phyloP scores from a whole-genome alignment of 2,888 invertebrate genomes.

The Agrotis ipsilon region DNA sequence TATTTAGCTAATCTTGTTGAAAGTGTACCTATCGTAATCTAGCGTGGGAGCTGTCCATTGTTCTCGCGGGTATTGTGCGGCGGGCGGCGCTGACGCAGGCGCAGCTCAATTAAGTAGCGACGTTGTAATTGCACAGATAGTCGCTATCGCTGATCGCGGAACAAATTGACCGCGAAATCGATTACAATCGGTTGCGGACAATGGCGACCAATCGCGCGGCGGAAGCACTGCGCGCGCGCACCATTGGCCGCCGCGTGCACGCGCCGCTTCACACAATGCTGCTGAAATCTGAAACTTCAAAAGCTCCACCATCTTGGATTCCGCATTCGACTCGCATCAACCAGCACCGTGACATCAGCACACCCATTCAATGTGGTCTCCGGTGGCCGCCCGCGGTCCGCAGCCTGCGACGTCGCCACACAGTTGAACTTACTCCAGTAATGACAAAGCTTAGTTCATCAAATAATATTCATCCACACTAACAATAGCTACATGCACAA shows the following conservation, averaged over 20 bases:
- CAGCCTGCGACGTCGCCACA: not conserved
- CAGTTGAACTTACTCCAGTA: not conserved
- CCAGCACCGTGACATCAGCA: slow-evolving; percentile 59
- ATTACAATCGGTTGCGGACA: slow-evolving; percentile 71
- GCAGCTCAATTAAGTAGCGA: slow-evolving; percentile 76
- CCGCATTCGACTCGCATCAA: slow-evolving; percentile 72
- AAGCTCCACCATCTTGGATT: slow-evolving; percentile 71
- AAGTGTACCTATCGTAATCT: slow-evolving; percentile 37
- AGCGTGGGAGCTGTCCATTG: slow-evolving; percentile 59
- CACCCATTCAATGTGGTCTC: slow-evolving; percentile 43
- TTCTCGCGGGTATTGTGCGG: slow-evolving; percentile 52
- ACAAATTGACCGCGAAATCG: slow-evolving; percentile 84
- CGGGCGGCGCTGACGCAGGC: slow-evolving; percentile 31
- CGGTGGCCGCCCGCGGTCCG: not conserved
- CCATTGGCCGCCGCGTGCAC: slow-evolving; percentile 72
- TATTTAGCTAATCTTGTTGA: slow-evolving; percentile 38
- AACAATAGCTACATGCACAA: not conserved
- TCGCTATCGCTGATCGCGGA: slow-evolving; percentile 76
- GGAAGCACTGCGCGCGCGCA: slow-evolving; percentile 44
- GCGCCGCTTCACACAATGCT: slow-evolving; percentile 80
- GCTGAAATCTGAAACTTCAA: slow-evolving; percentile 80
- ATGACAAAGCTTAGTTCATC: not conserved
- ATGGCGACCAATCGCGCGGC: slow-evolving; percentile 70
- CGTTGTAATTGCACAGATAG: slow-evolving; percentile 74
- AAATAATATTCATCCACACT: not conserved